Base-by-base conservation (phyloP, 1,140 invertebrate species). In the Papilio machaon region DNA sequence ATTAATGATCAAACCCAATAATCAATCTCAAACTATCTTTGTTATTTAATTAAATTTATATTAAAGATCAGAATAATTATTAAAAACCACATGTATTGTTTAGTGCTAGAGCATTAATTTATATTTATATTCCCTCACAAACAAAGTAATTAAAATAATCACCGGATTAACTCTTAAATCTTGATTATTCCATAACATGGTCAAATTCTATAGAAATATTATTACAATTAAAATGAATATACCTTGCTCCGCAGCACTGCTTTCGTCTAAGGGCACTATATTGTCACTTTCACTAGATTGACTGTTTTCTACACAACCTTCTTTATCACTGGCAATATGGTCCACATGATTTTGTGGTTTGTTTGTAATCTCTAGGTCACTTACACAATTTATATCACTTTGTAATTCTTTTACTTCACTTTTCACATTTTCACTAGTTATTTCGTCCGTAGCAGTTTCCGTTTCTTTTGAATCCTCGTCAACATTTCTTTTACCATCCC, bases 301-400 rank as follows among this genome's bases (percentile, higher is more conserved):
- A 67, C 58, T 67, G 4, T 79, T 10, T 60, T 23, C 10, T 13
- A 67, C 58, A 79, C 92, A 90, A 80, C 88, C 90, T 15, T 91
- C 90, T 73, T 85, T 87, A 38, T 87, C 87, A 84, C 80, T 85
- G 54, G 82, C 77, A 43, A 85, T 84, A 64, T 88, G 82, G 15
- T 94, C 92, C 30, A 92, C 88, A 86, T 94, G 91, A 85, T 95
- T 94, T 19, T 91, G 88, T 17, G 84, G 58, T 83, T 83, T 83
- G 85, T 83, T 85, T 76, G 74, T 46, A 77, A 75, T 82, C 67
- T 83, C 83, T 80, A 80, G 60, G 73, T 87, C 81, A 86, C 80
- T 80, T 73, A 85, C 79, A 83, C 81, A 46, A 23, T 60, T 54
- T 11, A 67, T 35, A 23, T 79, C 70, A 80, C 75, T 82, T 47